Evolutionary conservation across 1,140 invertebrate species (phyloP), one percentile per base, ranked within the genome.

Genomic region (Nomia melanderi): DNA sequence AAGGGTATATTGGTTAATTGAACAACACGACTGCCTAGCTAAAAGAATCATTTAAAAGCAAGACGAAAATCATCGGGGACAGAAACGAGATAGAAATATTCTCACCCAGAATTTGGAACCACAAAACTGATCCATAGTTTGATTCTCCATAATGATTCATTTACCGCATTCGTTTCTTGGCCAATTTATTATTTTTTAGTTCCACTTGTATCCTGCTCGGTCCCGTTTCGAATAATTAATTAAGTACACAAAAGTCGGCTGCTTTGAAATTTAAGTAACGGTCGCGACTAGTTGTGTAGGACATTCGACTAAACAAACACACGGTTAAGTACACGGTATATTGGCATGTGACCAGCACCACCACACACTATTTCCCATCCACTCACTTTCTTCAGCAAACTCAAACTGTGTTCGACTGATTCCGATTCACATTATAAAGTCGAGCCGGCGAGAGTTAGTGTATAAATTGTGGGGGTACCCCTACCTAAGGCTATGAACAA

Each of bases 31-130:
- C 36, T 20, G 9, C 7, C 7, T 17, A 1, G 25, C 20, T 8
- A 3, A 50, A 9, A 36, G 8, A 50, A 27, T 4, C 11, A 14
- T 60, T 36, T 11, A 33, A 27, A 60, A 57, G 36, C 8, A 39
- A 39, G 6, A 20, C 11, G 4, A 20, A 27, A 17, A 2, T n/a
- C 31, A 44, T 44, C 41, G 41, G 9, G 20, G 12, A 44, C 20
- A 0, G 1, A 5, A 44, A 11, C 1, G 20, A 44, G 14, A 44
- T 5, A 17, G 12, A 20, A 44, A 44, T 14, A 44, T 44, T 0
- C 93, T 94, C 91, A 94, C 94, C 94, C 94, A 95, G 92, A 95
- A 95, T 79, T 88, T 88, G 50, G 93, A 93, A 31, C 94, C 94
- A 79, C 94, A 95, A 91, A 94, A 95, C 69, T 92, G 88, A 89